A percentile compares a stretch with the other conserved stretches of the same genome.
phyloP scores from a whole-genome alignment of 2,888 invertebrate species.

The Pycnomerus fuliginosus region DNA sequence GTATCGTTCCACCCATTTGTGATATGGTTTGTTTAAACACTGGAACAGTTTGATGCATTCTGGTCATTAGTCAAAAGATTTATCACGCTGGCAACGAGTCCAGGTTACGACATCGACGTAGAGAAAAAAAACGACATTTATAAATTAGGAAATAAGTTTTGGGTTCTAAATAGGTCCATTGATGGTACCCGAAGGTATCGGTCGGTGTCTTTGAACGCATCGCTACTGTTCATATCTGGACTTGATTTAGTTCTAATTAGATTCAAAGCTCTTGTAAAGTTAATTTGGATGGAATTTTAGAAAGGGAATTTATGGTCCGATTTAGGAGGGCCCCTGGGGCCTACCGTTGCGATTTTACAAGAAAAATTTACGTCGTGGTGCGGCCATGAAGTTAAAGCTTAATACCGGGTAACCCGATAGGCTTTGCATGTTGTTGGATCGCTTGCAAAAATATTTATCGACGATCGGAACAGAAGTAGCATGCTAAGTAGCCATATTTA shows the following conservation, averaged over 20 bases:
- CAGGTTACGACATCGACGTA: conserved; percentile 2
- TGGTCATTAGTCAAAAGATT: conserved; percentile 18
- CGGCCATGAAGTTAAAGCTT: conserved; percentile 10
- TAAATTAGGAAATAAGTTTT: conserved; percentile 12
- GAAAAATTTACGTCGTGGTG: conserved; percentile 5
- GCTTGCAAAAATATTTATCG: conserved; percentile 40
- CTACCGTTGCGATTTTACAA: conserved; percentile 6
- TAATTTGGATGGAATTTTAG: conserved; percentile 25
- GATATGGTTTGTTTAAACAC: too few species aligned
- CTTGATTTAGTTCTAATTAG: conserved; percentile 19
- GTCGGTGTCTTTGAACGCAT: conserved; percentile 6
- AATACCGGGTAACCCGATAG: conserved; percentile 16
- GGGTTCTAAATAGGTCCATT: conserved; percentile 5
- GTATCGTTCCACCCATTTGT: too few species aligned
- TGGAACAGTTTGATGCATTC: conserved; percentile 24
- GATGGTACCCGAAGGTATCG: background rate
- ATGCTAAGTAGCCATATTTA: conserved; percentile 44
- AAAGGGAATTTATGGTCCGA: conserved; percentile 13
- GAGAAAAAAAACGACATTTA: conserved; percentile 1
- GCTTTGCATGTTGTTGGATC: conserved; percentile 26
- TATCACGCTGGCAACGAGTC: conserved; percentile 13
- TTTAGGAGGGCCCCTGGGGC: conserved; percentile 7
- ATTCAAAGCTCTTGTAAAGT: conserved; percentile 20
- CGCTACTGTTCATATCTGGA: conserved; percentile 17
- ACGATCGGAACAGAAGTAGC: conserved; percentile 40